A percentile compares a stretch with the other conserved stretches of the same genome.
phyloP scores from a whole-genome alignment of 2,113 vertebrate genomes.

The Thalassoma bifasciatum region DNA sequence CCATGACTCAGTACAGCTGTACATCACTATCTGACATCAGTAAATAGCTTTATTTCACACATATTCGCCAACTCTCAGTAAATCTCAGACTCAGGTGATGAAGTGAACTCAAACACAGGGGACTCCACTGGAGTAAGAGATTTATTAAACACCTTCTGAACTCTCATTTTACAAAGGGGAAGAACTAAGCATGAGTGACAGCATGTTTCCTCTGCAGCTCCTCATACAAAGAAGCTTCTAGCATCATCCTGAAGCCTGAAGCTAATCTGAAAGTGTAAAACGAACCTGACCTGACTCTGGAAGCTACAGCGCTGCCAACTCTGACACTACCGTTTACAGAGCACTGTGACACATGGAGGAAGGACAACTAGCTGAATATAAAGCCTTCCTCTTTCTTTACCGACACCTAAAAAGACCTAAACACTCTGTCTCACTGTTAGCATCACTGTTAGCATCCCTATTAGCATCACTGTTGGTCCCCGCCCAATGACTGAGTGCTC shows the following conservation, averaged over 20 bases:
- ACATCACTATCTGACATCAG: too few species aligned
- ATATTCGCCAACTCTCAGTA: too few species aligned
- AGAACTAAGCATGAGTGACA: background rate
- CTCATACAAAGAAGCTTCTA: conserved; percentile 20
- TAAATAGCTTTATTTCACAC: too few species aligned
- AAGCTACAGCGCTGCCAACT: fast-evolving
- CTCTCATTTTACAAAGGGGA: too few species aligned
- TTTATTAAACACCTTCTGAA: too few species aligned
- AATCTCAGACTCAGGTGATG: too few species aligned
- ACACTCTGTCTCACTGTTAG: background rate
- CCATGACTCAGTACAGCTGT: too few species aligned
- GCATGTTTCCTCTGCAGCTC: background rate
- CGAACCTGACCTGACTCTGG: background rate
- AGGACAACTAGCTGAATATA: fast-evolving
- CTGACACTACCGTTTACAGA: background rate
- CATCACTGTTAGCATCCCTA: conserved; percentile 24
- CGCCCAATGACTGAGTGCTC: conserved; percentile 59
- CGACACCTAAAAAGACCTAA: too few species aligned
- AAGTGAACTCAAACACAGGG: background rate
- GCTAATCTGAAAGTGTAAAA: background rate
- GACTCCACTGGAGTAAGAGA: too few species aligned
- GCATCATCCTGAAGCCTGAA: too few species aligned
- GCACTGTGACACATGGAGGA: background rate
- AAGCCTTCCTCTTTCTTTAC: too few species aligned
- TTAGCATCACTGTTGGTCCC: conserved; percentile 21